Evolutionary conservation across 2,113 vertebrate species (phyloP).

Genomic region (Gnathonemus echidnorhynchus): DNA sequence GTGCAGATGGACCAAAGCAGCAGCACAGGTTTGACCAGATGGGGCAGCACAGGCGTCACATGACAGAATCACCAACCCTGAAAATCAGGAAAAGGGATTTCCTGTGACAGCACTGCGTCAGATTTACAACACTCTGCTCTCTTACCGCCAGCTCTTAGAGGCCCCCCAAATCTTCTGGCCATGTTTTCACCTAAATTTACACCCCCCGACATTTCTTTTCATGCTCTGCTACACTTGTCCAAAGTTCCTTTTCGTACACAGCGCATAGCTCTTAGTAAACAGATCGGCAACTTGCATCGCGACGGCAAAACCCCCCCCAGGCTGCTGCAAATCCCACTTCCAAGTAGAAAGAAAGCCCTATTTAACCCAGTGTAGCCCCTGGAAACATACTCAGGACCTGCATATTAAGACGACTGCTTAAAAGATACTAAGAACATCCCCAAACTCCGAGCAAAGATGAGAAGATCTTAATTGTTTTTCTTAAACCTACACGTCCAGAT

Average conservation of each 20-base stretch:
- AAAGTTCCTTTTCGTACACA: not conserved
- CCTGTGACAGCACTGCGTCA: not conserved
- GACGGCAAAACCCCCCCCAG: not conserved
- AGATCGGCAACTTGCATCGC: not conserved
- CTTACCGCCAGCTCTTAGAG: not conserved
- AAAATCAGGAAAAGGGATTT: not conserved
- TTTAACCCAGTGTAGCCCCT: not conserved
- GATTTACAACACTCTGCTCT: not conserved
- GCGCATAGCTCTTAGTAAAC: not conserved
- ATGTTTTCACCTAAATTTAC: not conserved
- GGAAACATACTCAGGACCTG: not conserved
- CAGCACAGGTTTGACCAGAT: not conserved
- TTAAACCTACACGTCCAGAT: not conserved
- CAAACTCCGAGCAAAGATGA: not conserved
- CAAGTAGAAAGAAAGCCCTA: not conserved
- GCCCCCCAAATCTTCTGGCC: not conserved
- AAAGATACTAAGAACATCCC: not conserved
- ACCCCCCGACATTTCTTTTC: not conserved
- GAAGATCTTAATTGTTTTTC: not conserved
- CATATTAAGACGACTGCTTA: not conserved
- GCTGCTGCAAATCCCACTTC: not conserved
- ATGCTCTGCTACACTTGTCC: not conserved
- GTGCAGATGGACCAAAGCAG: not conserved
- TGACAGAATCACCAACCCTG: not conserved
- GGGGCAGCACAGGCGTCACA: not conserved